Evolutionary conservation across 30 jellyfish, hydroid and myxozoan genomes (phyloP).

Genomic region (Turritopsis rubra): DNA sequence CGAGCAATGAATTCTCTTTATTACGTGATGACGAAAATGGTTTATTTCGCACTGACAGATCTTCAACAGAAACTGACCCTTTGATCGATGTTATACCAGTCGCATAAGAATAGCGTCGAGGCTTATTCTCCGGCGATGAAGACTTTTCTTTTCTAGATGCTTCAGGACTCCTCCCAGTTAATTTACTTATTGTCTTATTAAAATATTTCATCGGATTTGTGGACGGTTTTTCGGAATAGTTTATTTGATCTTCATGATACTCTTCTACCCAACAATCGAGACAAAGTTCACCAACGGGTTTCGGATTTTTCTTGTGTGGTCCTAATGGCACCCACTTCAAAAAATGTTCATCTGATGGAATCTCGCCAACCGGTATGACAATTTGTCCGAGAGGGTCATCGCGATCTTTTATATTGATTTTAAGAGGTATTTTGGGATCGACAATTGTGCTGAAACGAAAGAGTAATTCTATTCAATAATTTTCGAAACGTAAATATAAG

Average conservation of each 20-base stretch:
- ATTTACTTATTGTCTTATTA: constrained; percentile 38
- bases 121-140: constrained; percentile 17
- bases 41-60: constrained; percentile 24
- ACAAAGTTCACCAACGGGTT: constrained; percentile 82
- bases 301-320: constrained; percentile 64
- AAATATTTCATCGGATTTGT: constrained; percentile 22
- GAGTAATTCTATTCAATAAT: too few relatives aligned
- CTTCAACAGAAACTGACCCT: constrained; percentile 89
- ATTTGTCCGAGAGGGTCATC: constrained; percentile 85
- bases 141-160: constrained; percentile 19
- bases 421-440: constrained; percentile 66
- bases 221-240: constrained; percentile 24
- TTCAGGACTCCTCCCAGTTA: constrained; percentile 30
- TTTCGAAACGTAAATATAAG: too few relatives aligned
- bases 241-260: constrained; percentile 40
- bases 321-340: constrained; percentile 81
- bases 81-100: constrained; percentile 57
- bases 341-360: constrained; percentile 84
- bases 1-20: constrained; percentile 7
- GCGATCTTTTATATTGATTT: constrained; percentile 74
- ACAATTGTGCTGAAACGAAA: constrained; percentile 36
- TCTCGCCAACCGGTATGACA: constrained; percentile 58
- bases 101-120: constrained; percentile 40
- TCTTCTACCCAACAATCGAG: constrained; percentile 89
- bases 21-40: neutral